A percentile compares a stretch with the other conserved stretches of the same genome.
These are phyloP conservation scores for Zaprionus vittiger DNA, from an alignment of 1,140 invertebrate species.

Conservation along the genomic window DNA sequence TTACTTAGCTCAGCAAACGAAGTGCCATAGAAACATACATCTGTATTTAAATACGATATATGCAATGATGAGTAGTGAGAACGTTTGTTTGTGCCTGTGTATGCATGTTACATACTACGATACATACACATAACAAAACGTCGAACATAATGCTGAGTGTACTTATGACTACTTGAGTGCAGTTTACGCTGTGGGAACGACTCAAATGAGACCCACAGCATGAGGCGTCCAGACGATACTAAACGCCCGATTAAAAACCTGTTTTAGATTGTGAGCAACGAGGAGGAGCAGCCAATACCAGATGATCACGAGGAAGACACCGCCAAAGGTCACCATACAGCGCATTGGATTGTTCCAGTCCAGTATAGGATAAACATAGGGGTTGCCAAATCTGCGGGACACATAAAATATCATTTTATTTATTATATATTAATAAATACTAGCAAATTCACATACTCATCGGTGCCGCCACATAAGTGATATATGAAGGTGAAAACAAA, in stretches of 20 bases:
- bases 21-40: no score
- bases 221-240: slow-evolving; percentile 77
- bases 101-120: slow-evolving; percentile 7
- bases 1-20: slow-evolving; percentile 38
- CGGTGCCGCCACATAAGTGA: slow-evolving; percentile 89
- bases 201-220: slow-evolving; percentile 74
- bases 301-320: slow-evolving; percentile 85
- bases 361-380: slow-evolving; percentile 89
- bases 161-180: slow-evolving; percentile 23
- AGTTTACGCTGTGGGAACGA: slow-evolving; percentile 11
- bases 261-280: slow-evolving; percentile 63
- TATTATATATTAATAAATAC: slow-evolving; percentile 3
- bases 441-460: slow-evolving; percentile 85
- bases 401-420: slow-evolving; percentile 20
- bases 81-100: slow-evolving; percentile 20
- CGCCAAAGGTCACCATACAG: slow-evolving; percentile 85
- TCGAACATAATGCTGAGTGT: slow-evolving; percentile 50
- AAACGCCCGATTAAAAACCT: slow-evolving; percentile 71
- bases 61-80: slow-evolving; percentile 22
- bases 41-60: slow-evolving; percentile 23
- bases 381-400: slow-evolving; percentile 85
- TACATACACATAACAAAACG: slow-evolving; percentile 21
- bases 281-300: slow-evolving; percentile 69
- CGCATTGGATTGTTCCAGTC: slow-evolving; percentile 87
- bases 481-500: slow-evolving; percentile 90